phyloP scores from a whole-genome alignment of 1,140 invertebrate genomes.

The Limonius californicus region DNA sequence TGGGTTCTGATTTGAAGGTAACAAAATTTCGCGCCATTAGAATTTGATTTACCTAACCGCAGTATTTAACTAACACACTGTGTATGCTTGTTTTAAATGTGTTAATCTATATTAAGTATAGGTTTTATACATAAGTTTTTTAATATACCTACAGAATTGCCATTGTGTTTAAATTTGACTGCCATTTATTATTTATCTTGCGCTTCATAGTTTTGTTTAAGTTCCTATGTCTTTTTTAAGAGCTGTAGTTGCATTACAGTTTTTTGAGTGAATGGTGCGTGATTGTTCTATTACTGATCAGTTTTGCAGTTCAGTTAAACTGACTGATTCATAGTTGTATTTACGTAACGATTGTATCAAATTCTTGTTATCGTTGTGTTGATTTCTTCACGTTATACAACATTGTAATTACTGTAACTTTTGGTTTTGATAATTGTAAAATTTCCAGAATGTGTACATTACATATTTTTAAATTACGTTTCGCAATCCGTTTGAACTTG shows the following conservation, averaged over 20 bases:
- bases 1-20: too few species aligned
- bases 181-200: constrained; percentile 41
- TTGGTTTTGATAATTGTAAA: too few species aligned
- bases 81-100: constrained; percentile 7
- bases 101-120: neutral
- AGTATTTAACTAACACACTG: constrained; percentile 8
- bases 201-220: constrained; percentile 35
- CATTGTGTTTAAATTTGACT: constrained; percentile 43
- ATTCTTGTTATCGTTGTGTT: neutral
- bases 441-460: neutral
- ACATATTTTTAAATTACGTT: constrained; percentile 3
- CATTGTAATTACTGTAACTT: neutral
- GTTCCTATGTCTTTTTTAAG: constrained; percentile 36
- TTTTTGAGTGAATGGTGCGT: neutral
- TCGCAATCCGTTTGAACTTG: neutral
- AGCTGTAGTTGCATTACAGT: constrained; percentile 28
- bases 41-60: constrained; percentile 7
- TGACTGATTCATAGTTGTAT: constrained; percentile 20
- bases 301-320: neutral
- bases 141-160: constrained; percentile 31
- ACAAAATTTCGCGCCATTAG: too few species aligned
- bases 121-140: constrained; percentile 11
- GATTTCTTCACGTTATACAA: neutral
- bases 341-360: constrained; percentile 21
- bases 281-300: neutral